phyloP scores from a whole-genome alignment of 2,797 vertebrate genomes.

The Pygocentrus nattereri region DNA sequence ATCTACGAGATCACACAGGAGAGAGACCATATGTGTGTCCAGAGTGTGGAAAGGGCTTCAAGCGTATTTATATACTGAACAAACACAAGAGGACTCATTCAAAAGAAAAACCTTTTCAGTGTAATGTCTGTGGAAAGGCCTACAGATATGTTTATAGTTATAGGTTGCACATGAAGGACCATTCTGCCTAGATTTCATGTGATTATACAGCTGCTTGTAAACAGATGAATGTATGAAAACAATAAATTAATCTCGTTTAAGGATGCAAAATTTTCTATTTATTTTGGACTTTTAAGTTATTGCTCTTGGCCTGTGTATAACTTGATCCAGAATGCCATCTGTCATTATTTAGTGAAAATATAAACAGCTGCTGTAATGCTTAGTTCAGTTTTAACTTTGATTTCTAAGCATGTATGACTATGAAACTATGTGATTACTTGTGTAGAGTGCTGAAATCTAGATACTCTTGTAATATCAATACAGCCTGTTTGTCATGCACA shows the following conservation, averaged over 20 bases:
- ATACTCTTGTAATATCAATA: too few species aligned
- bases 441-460: too few species aligned
- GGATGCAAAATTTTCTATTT: not conserved
- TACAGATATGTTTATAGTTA: slow-evolving; percentile 60
- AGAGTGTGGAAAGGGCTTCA: slow-evolving; percentile 58
- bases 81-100: slow-evolving; percentile 59
- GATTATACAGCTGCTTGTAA: not conserved
- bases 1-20: slow-evolving; percentile 62
- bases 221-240: not conserved
- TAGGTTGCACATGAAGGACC: slow-evolving; percentile 53
- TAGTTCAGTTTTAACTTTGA: not conserved
- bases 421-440: not conserved
- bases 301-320: not conserved
- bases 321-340: not conserved
- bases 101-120: slow-evolving; percentile 55
- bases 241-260: not conserved
- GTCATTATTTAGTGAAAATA: not conserved
- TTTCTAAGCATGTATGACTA: not conserved
- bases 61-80: slow-evolving; percentile 58
- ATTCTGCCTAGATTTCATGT: slow-evolving; percentile 28
- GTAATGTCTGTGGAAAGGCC: slow-evolving; percentile 54
- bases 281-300: too few species aligned
- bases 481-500: too few species aligned
- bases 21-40: slow-evolving; percentile 54
- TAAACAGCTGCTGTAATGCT: not conserved